These are phyloP conservation scores for Halyomorpha halys DNA, from an alignment of 1,140 invertebrate species.

Conservation along the genomic window DNA sequence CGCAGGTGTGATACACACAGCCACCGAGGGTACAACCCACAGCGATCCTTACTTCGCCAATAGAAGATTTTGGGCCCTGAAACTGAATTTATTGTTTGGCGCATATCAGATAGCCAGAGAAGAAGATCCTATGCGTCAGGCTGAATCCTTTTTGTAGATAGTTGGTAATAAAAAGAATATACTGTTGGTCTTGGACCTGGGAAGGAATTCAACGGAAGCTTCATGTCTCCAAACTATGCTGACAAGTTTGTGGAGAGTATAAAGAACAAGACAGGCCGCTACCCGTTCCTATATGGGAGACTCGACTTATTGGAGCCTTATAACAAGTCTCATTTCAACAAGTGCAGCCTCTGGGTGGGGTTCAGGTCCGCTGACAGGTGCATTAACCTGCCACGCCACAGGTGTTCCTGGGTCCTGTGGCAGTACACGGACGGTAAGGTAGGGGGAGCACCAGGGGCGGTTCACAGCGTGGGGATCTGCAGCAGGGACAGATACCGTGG, in stretches of 20 bases:
- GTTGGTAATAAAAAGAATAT: background rate
- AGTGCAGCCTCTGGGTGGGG: constrained; percentile 21
- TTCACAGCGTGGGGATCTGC: background rate
- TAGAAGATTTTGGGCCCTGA: background rate
- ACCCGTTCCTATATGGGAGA: constrained; percentile 20
- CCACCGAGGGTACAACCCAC: constrained; percentile 4
- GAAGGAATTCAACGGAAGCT: no score
- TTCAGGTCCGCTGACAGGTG: background rate
- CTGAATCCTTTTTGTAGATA: constrained; percentile 11
- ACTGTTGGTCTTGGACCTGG: background rate
- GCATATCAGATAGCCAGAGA: constrained; percentile 18
- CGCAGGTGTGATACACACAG: constrained; percentile 22
- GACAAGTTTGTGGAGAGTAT: constrained; percentile 20
- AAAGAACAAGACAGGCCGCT: constrained; percentile 2
- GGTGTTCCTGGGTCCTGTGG: constrained; percentile 22
- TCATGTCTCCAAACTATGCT: constrained; percentile 2
- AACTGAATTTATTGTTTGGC: constrained; percentile 20
- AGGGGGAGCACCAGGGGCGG: background rate
- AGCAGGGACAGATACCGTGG: background rate
- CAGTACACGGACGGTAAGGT: constrained; percentile 23
- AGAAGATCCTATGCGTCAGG: background rate
- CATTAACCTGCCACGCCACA: constrained; percentile 14
- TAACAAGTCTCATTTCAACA: background rate
- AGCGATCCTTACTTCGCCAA: background rate
- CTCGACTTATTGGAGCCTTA: background rate